phyloP scores from a whole-genome alignment of 2,113 vertebrate genomes.

The Mustela lutreola region DNA sequence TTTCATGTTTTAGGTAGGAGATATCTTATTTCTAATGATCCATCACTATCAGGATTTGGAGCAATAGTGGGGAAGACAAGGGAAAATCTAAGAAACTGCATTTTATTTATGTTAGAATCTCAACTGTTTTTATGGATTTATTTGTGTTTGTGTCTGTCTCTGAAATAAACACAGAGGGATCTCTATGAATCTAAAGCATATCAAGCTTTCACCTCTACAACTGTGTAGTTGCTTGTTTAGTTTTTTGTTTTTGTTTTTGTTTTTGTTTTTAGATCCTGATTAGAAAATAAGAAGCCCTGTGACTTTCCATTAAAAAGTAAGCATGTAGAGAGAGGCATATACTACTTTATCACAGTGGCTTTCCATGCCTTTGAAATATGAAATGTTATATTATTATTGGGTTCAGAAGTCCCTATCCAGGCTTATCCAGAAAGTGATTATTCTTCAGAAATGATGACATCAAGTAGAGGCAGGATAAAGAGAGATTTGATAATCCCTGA shows the following conservation, averaged over 20 bases:
- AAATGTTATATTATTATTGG: neutral
- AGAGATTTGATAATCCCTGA: neutral
- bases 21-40: neutral
- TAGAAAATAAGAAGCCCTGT: neutral
- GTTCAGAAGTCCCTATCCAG: neutral
- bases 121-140: constrained; percentile 1
- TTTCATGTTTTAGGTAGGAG: neutral
- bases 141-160: neutral
- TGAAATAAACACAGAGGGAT: neutral
- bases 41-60: neutral
- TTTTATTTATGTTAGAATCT: neutral
- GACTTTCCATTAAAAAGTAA: constrained; percentile 7
- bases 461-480: neutral
- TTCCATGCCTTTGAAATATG: neutral
- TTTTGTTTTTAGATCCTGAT: neutral
- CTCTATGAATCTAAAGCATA: neutral
- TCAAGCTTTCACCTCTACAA: neutral
- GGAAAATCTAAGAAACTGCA: neutral
- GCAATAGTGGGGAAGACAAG: neutral
- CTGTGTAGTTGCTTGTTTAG: neutral
- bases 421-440: neutral
- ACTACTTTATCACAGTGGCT: neutral
- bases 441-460: neutral
- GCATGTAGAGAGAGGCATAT: neutral
- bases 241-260: neutral